Base-by-base conservation (phyloP, 2,797 vertebrate genomes). In the Phrynocephalus vlangalii region DNA sequence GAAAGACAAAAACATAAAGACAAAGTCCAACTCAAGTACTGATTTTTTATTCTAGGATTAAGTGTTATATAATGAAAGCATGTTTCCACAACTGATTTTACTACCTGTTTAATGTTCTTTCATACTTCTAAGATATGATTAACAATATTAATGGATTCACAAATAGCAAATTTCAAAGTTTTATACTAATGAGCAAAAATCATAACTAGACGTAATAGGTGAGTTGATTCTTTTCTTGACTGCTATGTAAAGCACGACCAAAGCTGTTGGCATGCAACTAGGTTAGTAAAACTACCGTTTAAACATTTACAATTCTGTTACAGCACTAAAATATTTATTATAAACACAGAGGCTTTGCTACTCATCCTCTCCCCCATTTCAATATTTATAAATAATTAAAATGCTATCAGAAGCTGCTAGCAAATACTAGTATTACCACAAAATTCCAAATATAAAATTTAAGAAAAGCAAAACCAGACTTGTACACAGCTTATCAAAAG, bases 401-500 rank as follows among this genome's bases (percentile, higher is more conserved):
- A 10, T 10, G 3, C 33, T 30, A 50, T 22, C 30, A 66, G 71
- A 86, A 82, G 24, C 5, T 16, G 4, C 18, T 72, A 70, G 3
- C 48, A 79, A 38, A 79, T 60, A 68, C 44, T 48, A 56, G 11
- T 33, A 56, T 70, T 56, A 82, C 30, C 26, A 28, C 66, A 63
- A 79, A 78, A 86, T 79, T 79, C 13, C 13, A 20, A 1, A 38
- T 68, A 33, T 22, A 28, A 5, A 84, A 20, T 77, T 2, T 30
- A 3, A 26, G 28, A 3, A 44, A 50, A 56, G 2, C 8, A 77
- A 83, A 28, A 3, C 2, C 2, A 50, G 20, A 7, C 5, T 78
- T 60, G 88, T 89, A 88, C 15, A 24, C 56, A 67, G 88, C 84
- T 2, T 38, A 22, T 0, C 13, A 91, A 66, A 66, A 87, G 1